Evolutionary conservation across 1,140 invertebrate genomes (phyloP), one percentile per base, ranked within the genome.

Genomic region (Teleopsis dalmanni): DNA sequence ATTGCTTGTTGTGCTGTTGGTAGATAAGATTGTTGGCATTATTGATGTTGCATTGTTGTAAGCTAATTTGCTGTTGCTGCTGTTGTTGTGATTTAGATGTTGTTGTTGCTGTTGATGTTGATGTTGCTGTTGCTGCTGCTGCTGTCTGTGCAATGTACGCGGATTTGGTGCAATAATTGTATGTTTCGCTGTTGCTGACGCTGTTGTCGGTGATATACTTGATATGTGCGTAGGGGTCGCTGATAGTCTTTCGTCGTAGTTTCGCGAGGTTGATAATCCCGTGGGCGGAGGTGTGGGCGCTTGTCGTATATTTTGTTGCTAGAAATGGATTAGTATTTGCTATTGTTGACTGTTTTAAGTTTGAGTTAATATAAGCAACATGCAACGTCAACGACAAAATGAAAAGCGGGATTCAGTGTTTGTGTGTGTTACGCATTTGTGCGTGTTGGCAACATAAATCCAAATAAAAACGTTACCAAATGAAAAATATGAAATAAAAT

Each of bases 201-300:
- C 48, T 53, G 58, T 51, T 50, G 48, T 40, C 19, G 58, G 51
- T 50, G 56, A 55, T 53, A 51, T 57, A 44, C 53, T 56, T 51
- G 54, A 59, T 61, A 58, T 59, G 54, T 59, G 57, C 54, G 54
- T 59, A 64, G 55, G 61, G 61, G 58, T 61, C 58, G 40, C 59
- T 61, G 51, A 65, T 67, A 53, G 64, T 65, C 55, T 61, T 57
- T 55, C 61, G 58, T 56, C 59, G 61, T 47, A 55, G 38, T 55
- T 61, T 67, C 52, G 9, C 21, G 14, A 3, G 14, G 45, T 14
- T 14, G 16, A 10, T 25, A 35, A 23, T 13, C 18, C n/a, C 13
- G 45, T 14, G 21, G 45, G 38, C 36, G 50, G 44, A 19, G 46
- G 50, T 14, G 41, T 45, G 25, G 50, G 50, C 13, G 50, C 19